Conservation (phyloP, 2,888 invertebrate genomes). For the Frankliniella intonsa region DNA sequence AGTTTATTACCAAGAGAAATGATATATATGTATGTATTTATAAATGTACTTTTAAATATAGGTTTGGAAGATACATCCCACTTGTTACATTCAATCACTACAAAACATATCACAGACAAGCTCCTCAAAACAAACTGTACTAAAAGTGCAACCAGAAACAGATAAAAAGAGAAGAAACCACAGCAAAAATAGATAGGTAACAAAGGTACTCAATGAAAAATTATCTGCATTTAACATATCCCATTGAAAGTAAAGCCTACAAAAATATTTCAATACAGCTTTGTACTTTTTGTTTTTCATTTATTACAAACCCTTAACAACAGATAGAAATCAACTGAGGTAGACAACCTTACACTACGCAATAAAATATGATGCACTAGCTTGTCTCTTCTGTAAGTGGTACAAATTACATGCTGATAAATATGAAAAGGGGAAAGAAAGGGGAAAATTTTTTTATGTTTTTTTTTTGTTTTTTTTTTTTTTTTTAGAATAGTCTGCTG, state of each 20-base stretch:
- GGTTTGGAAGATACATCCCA: conserved; percentile 22
- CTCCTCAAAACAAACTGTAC: conserved; percentile 15
- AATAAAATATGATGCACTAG: conserved; percentile 2
- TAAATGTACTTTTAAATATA: conserved; percentile 18
- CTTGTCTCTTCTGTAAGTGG: neutral
- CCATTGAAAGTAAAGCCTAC: neutral
- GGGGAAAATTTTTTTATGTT: neutral
- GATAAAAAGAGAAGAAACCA: neutral
- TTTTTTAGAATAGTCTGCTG: too few species aligned
- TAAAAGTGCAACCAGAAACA: neutral
- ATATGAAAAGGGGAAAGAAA: neutral
- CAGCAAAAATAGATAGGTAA: conserved; percentile 12
- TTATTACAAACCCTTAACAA: neutral
- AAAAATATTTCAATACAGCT: conserved; percentile 18
- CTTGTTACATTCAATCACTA: conserved; percentile 2
- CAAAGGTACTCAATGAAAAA: neutral
- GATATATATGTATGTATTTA: conserved; percentile 12
- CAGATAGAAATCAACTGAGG: conserved; percentile 9
- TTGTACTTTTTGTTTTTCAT: conserved; percentile 8
- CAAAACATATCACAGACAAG: conserved; percentile 26
- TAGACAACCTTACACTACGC: neutral
- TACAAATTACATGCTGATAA: neutral
- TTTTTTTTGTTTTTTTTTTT: too few species aligned
- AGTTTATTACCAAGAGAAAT: conserved; percentile 11
- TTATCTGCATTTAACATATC: neutral